Evolutionary conservation across 2,113 vertebrate species (phyloP).

Genomic region (Porphyrio hochstetteri): DNA sequence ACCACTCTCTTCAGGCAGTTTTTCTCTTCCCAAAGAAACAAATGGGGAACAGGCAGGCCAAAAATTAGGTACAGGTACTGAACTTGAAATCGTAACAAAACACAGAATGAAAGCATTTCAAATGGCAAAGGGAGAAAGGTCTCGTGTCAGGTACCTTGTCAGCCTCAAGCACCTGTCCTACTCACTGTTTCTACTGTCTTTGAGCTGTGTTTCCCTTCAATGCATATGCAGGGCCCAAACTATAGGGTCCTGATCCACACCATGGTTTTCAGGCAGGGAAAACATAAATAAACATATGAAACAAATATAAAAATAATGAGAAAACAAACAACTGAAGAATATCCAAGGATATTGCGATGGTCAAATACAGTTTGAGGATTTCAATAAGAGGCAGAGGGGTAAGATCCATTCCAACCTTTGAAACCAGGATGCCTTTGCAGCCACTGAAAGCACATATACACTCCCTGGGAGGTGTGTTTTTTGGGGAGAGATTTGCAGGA

Average conservation of each 20-base stretch:
- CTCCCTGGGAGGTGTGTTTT: neutral
- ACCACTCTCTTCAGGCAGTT: neutral
- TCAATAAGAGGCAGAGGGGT: neutral
- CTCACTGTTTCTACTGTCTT: neutral
- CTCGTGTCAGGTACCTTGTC: neutral
- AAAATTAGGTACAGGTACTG: neutral
- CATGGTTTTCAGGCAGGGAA: neutral
- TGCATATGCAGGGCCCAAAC: neutral
- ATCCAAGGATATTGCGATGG: neutral
- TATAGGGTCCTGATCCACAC: neutral
- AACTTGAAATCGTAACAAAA: neutral
- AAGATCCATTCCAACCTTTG: neutral
- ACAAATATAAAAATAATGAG: neutral
- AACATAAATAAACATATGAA: neutral
- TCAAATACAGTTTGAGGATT: neutral
- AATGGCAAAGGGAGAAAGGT: neutral
- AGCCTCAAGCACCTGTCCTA: neutral
- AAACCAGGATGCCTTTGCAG: neutral
- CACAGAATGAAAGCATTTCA: neutral
- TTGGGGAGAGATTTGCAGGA: neutral
- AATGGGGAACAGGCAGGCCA: accelerated
- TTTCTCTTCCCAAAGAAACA: neutral
- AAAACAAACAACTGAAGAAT: neutral
- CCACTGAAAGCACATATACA: neutral
- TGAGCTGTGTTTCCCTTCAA: neutral